These are phyloP conservation scores for Synanthedon vespiformis DNA, from an alignment of 2,888 invertebrate species.

Conservation along the genomic window DNA sequence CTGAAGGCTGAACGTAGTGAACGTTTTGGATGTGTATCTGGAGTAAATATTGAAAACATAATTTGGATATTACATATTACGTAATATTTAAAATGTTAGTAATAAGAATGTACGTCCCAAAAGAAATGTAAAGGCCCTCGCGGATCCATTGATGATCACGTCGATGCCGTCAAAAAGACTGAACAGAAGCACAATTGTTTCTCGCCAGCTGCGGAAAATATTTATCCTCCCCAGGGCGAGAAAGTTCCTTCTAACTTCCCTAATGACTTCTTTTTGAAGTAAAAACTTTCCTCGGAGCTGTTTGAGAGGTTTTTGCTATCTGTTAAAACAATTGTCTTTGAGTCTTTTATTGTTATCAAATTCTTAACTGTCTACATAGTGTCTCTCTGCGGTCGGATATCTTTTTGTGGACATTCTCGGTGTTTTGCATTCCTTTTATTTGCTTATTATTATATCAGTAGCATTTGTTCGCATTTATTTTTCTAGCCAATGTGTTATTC, in stretches of 20 bases:
- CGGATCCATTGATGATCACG: slow-evolving; percentile 11
- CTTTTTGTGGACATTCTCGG: too few species aligned
- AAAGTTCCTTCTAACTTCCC: slow-evolving; percentile 49
- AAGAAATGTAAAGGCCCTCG: too few species aligned
- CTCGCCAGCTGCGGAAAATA: slow-evolving; percentile 47
- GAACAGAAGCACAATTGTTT: slow-evolving; percentile 46
- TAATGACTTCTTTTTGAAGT: slow-evolving; percentile 63
- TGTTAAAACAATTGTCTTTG: slow-evolving; percentile 44
- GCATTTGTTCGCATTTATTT: not conserved
- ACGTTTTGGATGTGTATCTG: too few species aligned
- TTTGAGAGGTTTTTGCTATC: slow-evolving; percentile 48
- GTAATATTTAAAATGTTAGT: too few species aligned
- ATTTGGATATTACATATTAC: too few species aligned
- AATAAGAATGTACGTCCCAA: too few species aligned
- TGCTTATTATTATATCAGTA: not conserved
- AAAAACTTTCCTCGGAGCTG: slow-evolving; percentile 42
- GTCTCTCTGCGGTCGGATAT: too few species aligned
- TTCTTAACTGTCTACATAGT: slow-evolving; percentile 10
- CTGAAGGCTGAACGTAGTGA: too few species aligned
- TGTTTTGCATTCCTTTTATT: too few species aligned
- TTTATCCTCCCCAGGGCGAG: slow-evolving; percentile 48
- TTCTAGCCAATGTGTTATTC: not conserved
- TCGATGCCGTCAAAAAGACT: slow-evolving; percentile 31
- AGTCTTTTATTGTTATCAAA: slow-evolving; percentile 38
- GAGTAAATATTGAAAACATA: too few species aligned